Percentiles rank a stretch among this genome's conserved stretches.
phyloP scores from a whole-genome alignment of 1,140 invertebrate genomes.

The Drosophila carrolli region DNA sequence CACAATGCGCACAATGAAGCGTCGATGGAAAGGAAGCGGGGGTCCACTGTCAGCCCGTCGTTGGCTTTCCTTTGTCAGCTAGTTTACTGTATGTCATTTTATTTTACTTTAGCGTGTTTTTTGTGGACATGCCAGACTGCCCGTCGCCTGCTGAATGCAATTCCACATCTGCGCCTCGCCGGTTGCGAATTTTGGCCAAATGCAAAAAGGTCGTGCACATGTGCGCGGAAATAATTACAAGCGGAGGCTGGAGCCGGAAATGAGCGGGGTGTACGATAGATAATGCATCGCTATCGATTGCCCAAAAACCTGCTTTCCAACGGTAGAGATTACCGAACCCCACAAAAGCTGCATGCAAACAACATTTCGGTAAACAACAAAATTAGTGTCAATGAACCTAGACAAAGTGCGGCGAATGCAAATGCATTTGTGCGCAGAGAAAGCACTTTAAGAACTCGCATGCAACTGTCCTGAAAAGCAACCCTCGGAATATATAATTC shows the following conservation, averaged over 20 bases:
- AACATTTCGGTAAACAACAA: constrained; percentile 10
- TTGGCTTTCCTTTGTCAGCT: constrained; percentile 37
- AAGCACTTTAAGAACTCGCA: constrained; percentile 25
- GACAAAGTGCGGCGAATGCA: constrained; percentile 14
- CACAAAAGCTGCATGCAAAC: constrained; percentile 11
- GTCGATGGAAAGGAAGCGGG: constrained; percentile 12
- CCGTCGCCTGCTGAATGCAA: constrained; percentile 47
- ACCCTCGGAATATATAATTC: constrained; percentile 29
- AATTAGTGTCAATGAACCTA: constrained; percentile 38
- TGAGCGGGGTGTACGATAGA: constrained; percentile 2
- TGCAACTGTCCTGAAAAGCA: constrained; percentile 37
- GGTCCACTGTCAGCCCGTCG: constrained; percentile 12
- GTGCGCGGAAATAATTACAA: constrained; percentile 55
- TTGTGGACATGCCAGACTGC: constrained; percentile 53
- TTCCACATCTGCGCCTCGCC: constrained; percentile 7
- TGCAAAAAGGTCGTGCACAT: constrained; percentile 40
- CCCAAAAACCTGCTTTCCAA: constrained; percentile 45
- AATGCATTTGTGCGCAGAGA: constrained; percentile 7
- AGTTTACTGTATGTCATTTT: constrained; percentile 24
- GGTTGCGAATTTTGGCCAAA: constrained; percentile 32
- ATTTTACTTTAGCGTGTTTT: constrained; percentile 29
- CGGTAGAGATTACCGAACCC: constrained; percentile 28
- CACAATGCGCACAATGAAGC: constrained; percentile 39
- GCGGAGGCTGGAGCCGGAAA: constrained; percentile 33
- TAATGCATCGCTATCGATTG: constrained; percentile 56